Conservation (phyloP, 2,888 invertebrate species). For the Quadroppia sp. region DNA sequence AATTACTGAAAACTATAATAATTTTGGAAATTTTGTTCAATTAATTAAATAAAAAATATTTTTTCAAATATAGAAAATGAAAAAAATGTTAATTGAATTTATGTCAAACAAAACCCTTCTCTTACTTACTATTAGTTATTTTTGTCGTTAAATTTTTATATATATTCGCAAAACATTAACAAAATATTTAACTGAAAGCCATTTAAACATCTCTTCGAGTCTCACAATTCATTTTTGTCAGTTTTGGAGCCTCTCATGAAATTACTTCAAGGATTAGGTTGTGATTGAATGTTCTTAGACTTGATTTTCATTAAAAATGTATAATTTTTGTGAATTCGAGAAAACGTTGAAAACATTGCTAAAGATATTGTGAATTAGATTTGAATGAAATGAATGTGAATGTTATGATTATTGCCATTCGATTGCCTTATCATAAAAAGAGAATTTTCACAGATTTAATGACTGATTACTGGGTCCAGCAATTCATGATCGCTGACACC, state of each 20-base stretch:
- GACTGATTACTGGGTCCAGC: slow-evolving; percentile 30
- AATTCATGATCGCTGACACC: slow-evolving; percentile 32
- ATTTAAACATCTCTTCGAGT: neutral
- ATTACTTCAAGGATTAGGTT: slow-evolving; percentile 25
- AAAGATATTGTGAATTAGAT: neutral
- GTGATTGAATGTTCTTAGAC: neutral
- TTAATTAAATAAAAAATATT: neutral
- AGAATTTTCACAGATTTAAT: slow-evolving; percentile 29
- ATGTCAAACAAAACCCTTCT: neutral
- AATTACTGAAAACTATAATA: neutral
- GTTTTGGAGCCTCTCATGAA: slow-evolving; percentile 12
- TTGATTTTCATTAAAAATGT: neutral
- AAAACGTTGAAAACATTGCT: neutral
- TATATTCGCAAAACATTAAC: neutral
- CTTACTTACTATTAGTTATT: neutral
- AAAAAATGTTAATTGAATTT: neutral
- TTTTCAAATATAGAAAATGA: neutral
- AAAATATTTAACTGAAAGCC: slow-evolving; percentile 14
- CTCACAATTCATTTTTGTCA: slow-evolving; percentile 32
- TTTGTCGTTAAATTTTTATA: slow-evolving; percentile 4
- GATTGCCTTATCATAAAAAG: slow-evolving; percentile 6
- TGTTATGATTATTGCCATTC: slow-evolving; percentile 1
- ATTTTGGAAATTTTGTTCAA: neutral
- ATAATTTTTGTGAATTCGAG: neutral
- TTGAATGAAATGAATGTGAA: neutral